Base-by-base conservation (phyloP, 2,113 vertebrate species). In the Microcebus griseorufus region DNA sequence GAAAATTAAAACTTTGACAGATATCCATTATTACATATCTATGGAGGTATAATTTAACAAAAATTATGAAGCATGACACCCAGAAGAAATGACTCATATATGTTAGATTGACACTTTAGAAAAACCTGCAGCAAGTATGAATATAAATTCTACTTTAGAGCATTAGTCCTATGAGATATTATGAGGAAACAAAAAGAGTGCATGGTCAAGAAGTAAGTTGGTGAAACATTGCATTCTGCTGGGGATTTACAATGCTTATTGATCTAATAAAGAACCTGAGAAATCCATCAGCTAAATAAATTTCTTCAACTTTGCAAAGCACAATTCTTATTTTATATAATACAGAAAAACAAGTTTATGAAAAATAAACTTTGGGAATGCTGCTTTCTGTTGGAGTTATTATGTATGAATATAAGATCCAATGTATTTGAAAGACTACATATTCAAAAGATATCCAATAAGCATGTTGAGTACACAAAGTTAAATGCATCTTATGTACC, bases 341-440 rank as follows among this genome's bases (percentile, higher is more conserved):
- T 22, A 14, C 6, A 91, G 85, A 67, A 88, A 88, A 92, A 73
- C 1, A 51, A 73, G 51, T 88, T 80, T 25, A 64, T 55, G n/a
- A 89, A 91, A 94, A 94, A 64, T 29, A 23, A 73, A 65, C 6
- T 42, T 64, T 79, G 55, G 51, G 88, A 95, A 48, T 95, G n/a
- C 18, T 90, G 23, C 39, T 81, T 95, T 64, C 9, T 51, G 4
- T 76, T 23, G 75, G 84, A 82, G 48, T 82, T 93, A 83, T 42
- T 88, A 83, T 11, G 0, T 76, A 72, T 39, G 32, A 89, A 69
- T 64, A 78, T 4, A 62, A 85, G 62, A 18, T 13, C 18, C 8
- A 70, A 51, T 69, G 17, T 76, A 90, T 92, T 93, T 85, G 89
- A 85, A 11, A 80, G n/a, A 67, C 55, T 73, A 76, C 32, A 37